Percentiles rank a stretch among this genome's conserved stretches.
Evolutionary conservation across 2,113 vertebrate species (phyloP).

Genomic region (Istiophorus platypterus): DNA sequence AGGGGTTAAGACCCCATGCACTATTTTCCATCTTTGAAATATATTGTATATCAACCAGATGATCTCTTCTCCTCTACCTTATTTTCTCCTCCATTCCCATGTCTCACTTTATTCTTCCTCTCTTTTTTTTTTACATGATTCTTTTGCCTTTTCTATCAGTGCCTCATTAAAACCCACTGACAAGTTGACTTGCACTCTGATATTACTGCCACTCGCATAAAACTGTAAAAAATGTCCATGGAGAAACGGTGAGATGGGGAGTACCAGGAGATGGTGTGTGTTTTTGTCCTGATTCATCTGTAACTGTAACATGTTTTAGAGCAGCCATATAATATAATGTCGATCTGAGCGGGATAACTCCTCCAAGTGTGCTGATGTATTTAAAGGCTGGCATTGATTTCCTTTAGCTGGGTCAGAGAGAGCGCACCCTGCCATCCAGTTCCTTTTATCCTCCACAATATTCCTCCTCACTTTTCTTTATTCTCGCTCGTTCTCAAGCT

Average conservation of each 20-base stretch:
- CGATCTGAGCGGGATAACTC: constrained; percentile 55
- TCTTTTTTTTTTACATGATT: not conserved
- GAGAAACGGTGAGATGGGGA: not conserved
- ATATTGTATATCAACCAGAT: not conserved
- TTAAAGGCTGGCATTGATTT: constrained; percentile 71
- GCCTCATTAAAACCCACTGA: not conserved
- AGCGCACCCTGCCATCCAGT: not conserved
- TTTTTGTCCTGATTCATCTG: constrained; percentile 31
- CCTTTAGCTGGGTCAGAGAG: constrained; percentile 46
- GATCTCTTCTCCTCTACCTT: not conserved
- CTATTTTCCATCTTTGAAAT: not conserved
- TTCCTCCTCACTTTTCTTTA: constrained; percentile 12
- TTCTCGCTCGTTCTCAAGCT: not conserved
- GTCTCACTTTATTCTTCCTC: not conserved
- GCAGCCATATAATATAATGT: constrained; percentile 60
- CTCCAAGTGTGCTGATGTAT: constrained; percentile 66
- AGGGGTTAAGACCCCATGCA: no score
- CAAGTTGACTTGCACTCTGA: constrained; percentile 20
- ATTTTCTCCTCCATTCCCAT: not conserved
- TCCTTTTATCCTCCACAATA: not conserved
- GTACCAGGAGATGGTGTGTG: not conserved
- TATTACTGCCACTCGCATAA: constrained; percentile 15
- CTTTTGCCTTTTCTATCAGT: constrained; percentile 1
- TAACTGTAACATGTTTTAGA: constrained; percentile 30
- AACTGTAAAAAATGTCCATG: constrained; percentile 15